Percentiles rank a stretch among this genome's conserved stretches.
phyloP scores from a whole-genome alignment of 2,113 vertebrate species.

The Anhinga rufa region DNA sequence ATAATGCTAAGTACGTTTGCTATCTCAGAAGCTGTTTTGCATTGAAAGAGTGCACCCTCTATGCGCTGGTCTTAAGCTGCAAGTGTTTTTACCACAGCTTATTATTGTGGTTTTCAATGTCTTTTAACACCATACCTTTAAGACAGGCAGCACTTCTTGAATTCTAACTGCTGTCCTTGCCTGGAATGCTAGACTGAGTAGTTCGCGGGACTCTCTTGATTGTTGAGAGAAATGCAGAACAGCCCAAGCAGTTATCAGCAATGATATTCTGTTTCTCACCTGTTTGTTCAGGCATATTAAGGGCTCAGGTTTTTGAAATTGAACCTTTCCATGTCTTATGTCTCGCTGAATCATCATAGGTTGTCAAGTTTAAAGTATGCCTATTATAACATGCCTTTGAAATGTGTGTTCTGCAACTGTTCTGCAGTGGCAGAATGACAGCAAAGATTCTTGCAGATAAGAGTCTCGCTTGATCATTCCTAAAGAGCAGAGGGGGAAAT shows the following conservation, averaged over 20 bases:
- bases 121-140: not conserved
- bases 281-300: not conserved
- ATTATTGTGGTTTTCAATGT: not conserved
- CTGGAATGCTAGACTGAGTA: not conserved
- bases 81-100: not conserved
- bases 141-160: not conserved
- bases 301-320: not conserved
- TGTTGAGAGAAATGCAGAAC: not conserved
- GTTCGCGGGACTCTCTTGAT: not conserved
- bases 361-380: not conserved
- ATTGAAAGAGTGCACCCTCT: not conserved
- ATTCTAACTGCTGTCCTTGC: not conserved
- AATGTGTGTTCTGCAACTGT: not conserved
- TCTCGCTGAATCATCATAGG: not conserved
- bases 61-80: not conserved
- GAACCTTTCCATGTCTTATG: not conserved
- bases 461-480: not conserved
- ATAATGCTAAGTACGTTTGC: constrained; percentile 91
- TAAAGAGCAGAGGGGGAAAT: not conserved
- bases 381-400: not conserved
- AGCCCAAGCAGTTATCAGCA: not conserved
- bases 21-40: not conserved
- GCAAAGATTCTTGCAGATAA: not conserved
- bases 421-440: not conserved
- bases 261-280: not conserved